Evolutionary conservation across 2,797 vertebrate genomes (phyloP).

Genomic region (Helarctos malayanus): DNA sequence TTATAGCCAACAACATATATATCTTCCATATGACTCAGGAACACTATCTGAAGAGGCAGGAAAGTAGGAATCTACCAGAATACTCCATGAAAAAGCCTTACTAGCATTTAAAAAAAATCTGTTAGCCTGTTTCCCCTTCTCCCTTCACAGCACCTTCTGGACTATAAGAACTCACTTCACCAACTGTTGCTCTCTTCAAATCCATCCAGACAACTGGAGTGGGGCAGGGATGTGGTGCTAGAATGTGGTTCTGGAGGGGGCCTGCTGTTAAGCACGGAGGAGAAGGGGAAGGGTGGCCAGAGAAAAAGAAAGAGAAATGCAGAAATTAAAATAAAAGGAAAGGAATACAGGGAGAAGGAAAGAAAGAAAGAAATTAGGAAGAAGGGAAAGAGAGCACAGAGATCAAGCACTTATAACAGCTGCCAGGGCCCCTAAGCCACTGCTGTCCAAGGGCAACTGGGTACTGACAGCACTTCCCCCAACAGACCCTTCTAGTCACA

Average conservation of each 20-base stretch:
- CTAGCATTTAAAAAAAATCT: neutral
- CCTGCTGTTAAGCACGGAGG: neutral
- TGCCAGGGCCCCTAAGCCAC: neutral
- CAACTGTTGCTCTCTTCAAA: conserved; percentile 49
- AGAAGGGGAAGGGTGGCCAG: neutral
- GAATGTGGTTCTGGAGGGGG: neutral
- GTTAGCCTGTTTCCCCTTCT: neutral
- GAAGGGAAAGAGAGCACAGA: neutral
- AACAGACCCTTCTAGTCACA: conserved; percentile 80
- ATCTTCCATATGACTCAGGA: neutral
- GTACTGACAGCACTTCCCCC: conserved; percentile 90
- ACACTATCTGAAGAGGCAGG: conserved; percentile 31
- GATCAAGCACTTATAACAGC: neutral
- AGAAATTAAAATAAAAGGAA: neutral
- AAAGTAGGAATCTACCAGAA: conserved; percentile 61
- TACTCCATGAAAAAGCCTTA: neutral
- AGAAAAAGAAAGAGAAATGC: neutral
- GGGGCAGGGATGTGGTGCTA: neutral
- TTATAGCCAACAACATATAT: neutral
- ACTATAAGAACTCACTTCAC: conserved; percentile 59
- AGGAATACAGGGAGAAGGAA: neutral
- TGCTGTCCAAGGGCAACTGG: conserved; percentile 91
- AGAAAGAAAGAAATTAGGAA: neutral
- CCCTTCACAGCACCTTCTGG: neutral
- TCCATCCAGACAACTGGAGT: neutral